A percentile compares a stretch with the other conserved stretches of the same genome.
Conservation (phyloP, 1,140 invertebrate species). For the Subanguina moxae region DNA sequence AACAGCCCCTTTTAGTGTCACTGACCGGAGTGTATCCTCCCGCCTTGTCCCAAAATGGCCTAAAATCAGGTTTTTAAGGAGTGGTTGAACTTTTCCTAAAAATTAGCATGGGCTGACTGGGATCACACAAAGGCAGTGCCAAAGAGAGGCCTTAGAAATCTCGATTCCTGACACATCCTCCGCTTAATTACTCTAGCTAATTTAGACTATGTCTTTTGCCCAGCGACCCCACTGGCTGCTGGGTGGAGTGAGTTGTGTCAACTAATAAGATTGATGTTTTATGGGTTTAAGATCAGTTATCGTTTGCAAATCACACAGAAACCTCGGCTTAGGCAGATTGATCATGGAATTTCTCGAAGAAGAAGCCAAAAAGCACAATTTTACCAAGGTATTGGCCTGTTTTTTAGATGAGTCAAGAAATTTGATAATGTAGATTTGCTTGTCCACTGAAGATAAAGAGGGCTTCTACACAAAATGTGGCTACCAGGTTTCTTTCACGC, state of each 20-base stretch:
- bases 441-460: conserved; percentile 29
- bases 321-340: conserved; percentile 9
- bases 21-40: too few species aligned
- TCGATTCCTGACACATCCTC: too few species aligned
- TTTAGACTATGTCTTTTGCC: conserved; percentile 24
- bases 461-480: conserved; percentile 22
- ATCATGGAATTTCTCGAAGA: conserved; percentile 14
- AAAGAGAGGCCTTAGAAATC: too few species aligned
- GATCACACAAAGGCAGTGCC: too few species aligned
- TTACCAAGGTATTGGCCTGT: background rate
- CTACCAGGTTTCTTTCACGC: conserved; percentile 11
- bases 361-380: conserved; percentile 14
- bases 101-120: too few species aligned
- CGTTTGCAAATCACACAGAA: conserved; percentile 18
- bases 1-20: too few species aligned
- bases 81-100: too few species aligned
- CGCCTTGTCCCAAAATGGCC: too few species aligned
- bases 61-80: too few species aligned
- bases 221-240: conserved; percentile 14
- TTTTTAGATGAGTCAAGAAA: background rate
- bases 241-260: conserved; percentile 11
- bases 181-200: background rate
- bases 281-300: conserved; percentile 13
- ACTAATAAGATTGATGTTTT: too few species aligned
- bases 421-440: conserved; percentile 19